These are phyloP conservation scores for Bombus affinis DNA, from an alignment of 1,140 invertebrate species.

Conservation along the genomic window DNA sequence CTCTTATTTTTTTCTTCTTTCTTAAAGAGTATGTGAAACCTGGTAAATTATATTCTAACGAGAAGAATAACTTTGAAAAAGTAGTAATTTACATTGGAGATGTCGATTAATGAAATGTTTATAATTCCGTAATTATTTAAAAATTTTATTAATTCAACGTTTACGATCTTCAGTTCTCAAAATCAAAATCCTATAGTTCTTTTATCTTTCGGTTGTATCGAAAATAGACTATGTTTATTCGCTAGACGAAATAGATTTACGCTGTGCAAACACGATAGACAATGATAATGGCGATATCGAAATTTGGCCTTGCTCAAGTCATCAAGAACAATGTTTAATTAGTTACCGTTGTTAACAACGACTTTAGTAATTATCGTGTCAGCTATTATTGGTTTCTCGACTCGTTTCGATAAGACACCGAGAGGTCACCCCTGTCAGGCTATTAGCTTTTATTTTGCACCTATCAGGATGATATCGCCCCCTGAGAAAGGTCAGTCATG, in stretches of 20 bases:
- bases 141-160: not conserved
- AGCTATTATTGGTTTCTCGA: slow-evolving; percentile 34
- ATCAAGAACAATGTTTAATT: slow-evolving; percentile 6
- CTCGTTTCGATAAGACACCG: slow-evolving; percentile 35
- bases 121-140: not conserved
- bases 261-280: not conserved
- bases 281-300: not conserved
- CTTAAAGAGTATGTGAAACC: not conserved
- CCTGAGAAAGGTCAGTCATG: slow-evolving; percentile 52
- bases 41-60: too few species aligned
- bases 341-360: not conserved
- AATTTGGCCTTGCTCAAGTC: not conserved
- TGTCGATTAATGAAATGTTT: not conserved
- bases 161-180: not conserved
- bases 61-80: too few species aligned
- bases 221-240: not conserved
- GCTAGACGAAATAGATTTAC: not conserved
- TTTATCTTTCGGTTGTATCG: not conserved
- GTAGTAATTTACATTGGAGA: too few species aligned
- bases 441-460: slow-evolving; percentile 43
- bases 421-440: slow-evolving; percentile 26
- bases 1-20: not conserved
- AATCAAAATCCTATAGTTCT: not conserved
- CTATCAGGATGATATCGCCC: slow-evolving; percentile 61
- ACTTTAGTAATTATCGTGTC: not conserved